A percentile compares a stretch with the other conserved stretches of the same genome.
These are phyloP conservation scores for Philereme transversata DNA, from an alignment of 2,888 invertebrate genomes.

Conservation along the genomic window DNA sequence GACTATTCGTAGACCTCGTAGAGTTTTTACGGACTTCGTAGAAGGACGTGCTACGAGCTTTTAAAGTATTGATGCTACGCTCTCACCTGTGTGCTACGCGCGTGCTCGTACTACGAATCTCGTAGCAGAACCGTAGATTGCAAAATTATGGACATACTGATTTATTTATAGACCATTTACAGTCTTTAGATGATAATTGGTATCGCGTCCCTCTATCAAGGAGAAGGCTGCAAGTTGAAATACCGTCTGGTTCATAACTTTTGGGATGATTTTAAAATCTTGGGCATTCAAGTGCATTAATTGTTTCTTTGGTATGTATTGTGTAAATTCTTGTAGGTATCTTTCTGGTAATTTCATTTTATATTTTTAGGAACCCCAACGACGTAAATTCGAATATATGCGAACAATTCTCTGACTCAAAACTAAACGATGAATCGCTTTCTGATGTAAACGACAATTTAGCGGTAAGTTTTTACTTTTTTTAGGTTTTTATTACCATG, in stretches of 20 bases:
- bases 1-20: neutral
- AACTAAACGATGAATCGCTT: conserved; percentile 53
- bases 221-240: too few relatives aligned
- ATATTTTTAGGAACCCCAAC: conserved; percentile 61
- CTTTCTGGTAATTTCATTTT: too few relatives aligned
- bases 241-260: too few relatives aligned
- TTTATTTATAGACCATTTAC: too few relatives aligned
- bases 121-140: conserved; percentile 9
- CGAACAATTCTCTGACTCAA: conserved; percentile 71
- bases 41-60: conserved; percentile 14
- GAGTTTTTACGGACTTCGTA: conserved; percentile 8
- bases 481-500: too few relatives aligned
- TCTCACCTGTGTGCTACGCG: conserved; percentile 12
- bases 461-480: conserved; percentile 49
- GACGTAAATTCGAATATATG: conserved; percentile 71
- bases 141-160: neutral
- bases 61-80: conserved; percentile 8
- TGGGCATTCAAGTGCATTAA: too few relatives aligned
- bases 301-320: too few relatives aligned
- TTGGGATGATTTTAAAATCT: too few relatives aligned
- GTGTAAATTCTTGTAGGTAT: too few relatives aligned
- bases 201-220: too few relatives aligned
- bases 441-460: conserved; percentile 48
- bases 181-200: too few relatives aligned
- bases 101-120: conserved; percentile 13